Percentiles rank a stretch among this genome's conserved stretches.
Evolutionary conservation across 1,140 invertebrate genomes (phyloP).

Genomic region (Bombus sibiricus): DNA sequence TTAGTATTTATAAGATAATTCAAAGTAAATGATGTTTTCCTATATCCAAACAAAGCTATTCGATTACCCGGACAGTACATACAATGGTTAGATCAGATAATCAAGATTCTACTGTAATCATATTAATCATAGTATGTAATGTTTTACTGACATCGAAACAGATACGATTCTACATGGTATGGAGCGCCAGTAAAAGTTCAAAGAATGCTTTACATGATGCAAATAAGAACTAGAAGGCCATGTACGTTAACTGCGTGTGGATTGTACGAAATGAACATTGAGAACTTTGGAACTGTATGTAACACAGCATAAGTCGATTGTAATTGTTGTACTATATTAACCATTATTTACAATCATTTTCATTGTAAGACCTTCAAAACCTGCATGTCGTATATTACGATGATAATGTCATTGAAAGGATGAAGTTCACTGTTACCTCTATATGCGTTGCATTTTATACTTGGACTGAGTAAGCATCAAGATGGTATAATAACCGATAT

Average conservation of each 20-base stretch:
- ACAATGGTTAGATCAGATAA: no score
- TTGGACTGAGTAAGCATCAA: background rate
- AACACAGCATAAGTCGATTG: background rate
- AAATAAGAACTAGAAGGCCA: background rate
- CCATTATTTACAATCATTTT: background rate
- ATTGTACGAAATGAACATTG: constrained; percentile 6
- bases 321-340: no score
- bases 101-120: no score
- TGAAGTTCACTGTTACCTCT: background rate
- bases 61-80: no score
- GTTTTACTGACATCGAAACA: background rate
- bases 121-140: background rate
- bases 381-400: constrained; percentile 17
- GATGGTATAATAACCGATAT: background rate
- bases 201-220: background rate
- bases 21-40: no score
- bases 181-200: background rate
- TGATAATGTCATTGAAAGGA: background rate
- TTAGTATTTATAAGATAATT: no score
- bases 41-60: accelerated
- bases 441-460: background rate
- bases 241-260: background rate
- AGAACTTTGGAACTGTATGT: constrained; percentile 13
- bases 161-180: background rate
- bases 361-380: constrained; percentile 10